Conservation (phyloP, 2,888 invertebrate genomes). For the Microctonus hyperodae region DNA sequence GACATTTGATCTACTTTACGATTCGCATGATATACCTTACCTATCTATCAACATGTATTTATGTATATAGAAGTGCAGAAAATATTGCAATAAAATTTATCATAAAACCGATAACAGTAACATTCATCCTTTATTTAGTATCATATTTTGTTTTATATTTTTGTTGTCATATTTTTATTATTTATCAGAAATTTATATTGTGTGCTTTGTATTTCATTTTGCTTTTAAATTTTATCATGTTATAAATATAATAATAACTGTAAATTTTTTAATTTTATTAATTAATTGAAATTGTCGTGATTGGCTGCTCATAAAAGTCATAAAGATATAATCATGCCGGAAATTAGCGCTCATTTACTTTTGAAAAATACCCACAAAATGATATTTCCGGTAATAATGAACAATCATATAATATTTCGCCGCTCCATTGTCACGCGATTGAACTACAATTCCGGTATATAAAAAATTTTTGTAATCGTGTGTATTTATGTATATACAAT, state of each 20-base stretch:
- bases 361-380: slow-evolving; percentile 14
- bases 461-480: background rate
- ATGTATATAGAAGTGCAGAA: background rate
- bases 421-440: slow-evolving; percentile 8
- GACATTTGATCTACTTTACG: background rate
- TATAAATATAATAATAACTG: background rate
- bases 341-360: slow-evolving; percentile 2
- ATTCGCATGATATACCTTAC: background rate
- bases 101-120: background rate
- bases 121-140: background rate
- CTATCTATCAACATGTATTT: background rate
- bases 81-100: background rate
- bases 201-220: no score
- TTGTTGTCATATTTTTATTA: background rate
- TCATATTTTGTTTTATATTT: background rate
- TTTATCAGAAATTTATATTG: no score
- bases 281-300: background rate
- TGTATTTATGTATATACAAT: slow-evolving; percentile 1
- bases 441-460: slow-evolving; percentile 16
- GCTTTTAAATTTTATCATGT: background rate
- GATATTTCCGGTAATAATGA: slow-evolving; percentile 18
- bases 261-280: background rate
- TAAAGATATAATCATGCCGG: slow-evolving; percentile 8
- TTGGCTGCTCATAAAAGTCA: background rate
- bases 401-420: background rate